These are phyloP conservation scores for Saxicola maurus DNA, from an alignment of 2,797 vertebrate species.

Conservation along the genomic window DNA sequence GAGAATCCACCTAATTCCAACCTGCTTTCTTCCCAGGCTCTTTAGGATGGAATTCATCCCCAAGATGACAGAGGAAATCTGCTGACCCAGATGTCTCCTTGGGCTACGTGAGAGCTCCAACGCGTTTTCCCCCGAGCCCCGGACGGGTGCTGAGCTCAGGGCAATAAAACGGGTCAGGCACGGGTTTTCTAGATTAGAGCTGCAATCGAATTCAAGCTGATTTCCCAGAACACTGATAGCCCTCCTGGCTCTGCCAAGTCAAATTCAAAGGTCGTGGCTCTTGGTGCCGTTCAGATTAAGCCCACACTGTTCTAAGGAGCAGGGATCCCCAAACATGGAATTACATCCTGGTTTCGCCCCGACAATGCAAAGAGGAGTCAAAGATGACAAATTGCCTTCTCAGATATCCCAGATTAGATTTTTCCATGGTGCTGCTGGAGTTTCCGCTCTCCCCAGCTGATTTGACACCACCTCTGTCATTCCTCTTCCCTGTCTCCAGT, in stretches of 20 bases:
- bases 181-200: not conserved
- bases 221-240: conserved; percentile 21
- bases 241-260: not conserved
- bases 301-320: not conserved
- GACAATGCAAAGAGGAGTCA: not conserved
- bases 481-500: not conserved
- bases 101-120: conserved; percentile 12
- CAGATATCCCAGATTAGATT: not conserved
- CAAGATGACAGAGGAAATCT: not conserved
- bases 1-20: not conserved
- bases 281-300: not conserved
- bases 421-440: not conserved
- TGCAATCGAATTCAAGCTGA: not conserved
- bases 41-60: not conserved
- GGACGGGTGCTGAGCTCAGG: not conserved
- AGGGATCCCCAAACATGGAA: not conserved
- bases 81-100: not conserved
- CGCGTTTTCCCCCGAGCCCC: not conserved
- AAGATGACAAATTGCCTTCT: not conserved
- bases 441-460: not conserved
- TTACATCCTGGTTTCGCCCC: not conserved
- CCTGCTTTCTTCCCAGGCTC: not conserved
- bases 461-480: not conserved
- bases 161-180: conserved; percentile 21
- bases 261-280: conserved; percentile 16